Evolutionary conservation across 2,113 vertebrate genomes (phyloP).

Genomic region (Corydoras maculifer): DNA sequence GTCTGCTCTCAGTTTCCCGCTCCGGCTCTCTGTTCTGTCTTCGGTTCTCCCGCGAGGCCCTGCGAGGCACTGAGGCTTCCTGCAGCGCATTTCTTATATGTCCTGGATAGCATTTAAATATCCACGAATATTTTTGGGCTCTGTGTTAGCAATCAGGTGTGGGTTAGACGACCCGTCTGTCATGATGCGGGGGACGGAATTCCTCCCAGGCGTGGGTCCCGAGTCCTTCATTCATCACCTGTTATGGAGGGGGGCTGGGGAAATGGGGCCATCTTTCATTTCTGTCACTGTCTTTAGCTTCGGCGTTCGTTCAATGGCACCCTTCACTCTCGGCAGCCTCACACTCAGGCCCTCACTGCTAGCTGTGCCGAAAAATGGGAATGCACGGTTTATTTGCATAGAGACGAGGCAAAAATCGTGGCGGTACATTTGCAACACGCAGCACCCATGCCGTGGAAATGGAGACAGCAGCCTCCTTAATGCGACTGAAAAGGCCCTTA

Average conservation of each 20-base stretch:
- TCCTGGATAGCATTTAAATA: conserved; percentile 28
- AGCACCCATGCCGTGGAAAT: conserved; percentile 47
- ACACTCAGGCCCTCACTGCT: conserved; percentile 41
- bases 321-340: conserved; percentile 33
- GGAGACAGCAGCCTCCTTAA: conserved; percentile 52
- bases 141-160: neutral
- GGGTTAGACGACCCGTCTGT: neutral
- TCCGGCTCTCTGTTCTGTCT: conserved; percentile 14
- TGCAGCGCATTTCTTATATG: conserved; percentile 24
- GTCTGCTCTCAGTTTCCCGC: conserved; percentile 16
- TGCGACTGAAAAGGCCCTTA: conserved; percentile 53
- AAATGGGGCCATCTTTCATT: neutral
- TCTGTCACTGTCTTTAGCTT: conserved; percentile 13
- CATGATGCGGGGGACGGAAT: neutral
- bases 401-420: conserved; percentile 55
- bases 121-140: neutral
- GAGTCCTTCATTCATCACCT: conserved; percentile 1
- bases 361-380: conserved; percentile 50
- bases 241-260: neutral
- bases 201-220: neutral
- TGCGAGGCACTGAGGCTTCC: conserved; percentile 23
- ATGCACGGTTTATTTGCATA: conserved; percentile 55
- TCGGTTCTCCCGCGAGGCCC: conserved; percentile 16
- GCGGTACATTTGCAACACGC: conserved; percentile 50
- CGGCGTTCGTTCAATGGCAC: conserved; percentile 39